A percentile compares a stretch with the other conserved stretches of the same genome.
Conservation (phyloP, 2,888 invertebrate genomes). For the Chymomyza fuscimana region DNA sequence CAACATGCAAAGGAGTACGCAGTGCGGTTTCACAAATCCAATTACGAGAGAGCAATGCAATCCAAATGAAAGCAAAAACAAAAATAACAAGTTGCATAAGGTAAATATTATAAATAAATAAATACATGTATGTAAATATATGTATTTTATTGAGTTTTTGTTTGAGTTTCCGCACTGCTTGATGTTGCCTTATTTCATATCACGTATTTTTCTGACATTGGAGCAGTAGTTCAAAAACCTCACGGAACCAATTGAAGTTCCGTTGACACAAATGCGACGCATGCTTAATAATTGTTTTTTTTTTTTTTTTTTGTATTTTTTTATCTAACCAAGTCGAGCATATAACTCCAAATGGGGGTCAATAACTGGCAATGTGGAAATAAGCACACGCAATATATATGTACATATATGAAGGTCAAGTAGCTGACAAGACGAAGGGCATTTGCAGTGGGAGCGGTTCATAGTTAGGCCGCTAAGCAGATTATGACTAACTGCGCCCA, state of each 20-base stretch:
- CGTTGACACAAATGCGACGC: slow-evolving; percentile 60
- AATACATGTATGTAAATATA: background rate
- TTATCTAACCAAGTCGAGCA: background rate
- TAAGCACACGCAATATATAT: slow-evolving; percentile 24
- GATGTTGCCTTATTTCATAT: background rate
- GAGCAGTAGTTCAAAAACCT: slow-evolving; percentile 65
- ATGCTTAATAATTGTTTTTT: slow-evolving; percentile 27
- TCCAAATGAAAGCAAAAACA: slow-evolving; percentile 4
- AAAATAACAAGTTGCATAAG: slow-evolving; percentile 31
- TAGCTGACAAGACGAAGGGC: slow-evolving; percentile 39
- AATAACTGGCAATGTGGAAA: slow-evolving; percentile 60
- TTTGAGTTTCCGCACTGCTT: slow-evolving; percentile 32
- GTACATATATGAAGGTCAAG: slow-evolving; percentile 52
- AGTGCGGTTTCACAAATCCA: background rate
- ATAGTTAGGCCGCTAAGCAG: background rate
- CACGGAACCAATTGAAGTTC: slow-evolving; percentile 62
- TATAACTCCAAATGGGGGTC: slow-evolving; percentile 42
- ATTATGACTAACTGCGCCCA: background rate
- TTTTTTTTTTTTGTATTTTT: slow-evolving; percentile 15
- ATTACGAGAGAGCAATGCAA: background rate
- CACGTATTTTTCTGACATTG: slow-evolving; percentile 27
- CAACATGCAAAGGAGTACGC: background rate
- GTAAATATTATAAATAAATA: slow-evolving; percentile 27
- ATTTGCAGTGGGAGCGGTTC: background rate
- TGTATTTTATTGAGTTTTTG: slow-evolving; percentile 29